Evolutionary conservation across 2,113 vertebrate species (phyloP).

Genomic region (Hassar affinis): DNA sequence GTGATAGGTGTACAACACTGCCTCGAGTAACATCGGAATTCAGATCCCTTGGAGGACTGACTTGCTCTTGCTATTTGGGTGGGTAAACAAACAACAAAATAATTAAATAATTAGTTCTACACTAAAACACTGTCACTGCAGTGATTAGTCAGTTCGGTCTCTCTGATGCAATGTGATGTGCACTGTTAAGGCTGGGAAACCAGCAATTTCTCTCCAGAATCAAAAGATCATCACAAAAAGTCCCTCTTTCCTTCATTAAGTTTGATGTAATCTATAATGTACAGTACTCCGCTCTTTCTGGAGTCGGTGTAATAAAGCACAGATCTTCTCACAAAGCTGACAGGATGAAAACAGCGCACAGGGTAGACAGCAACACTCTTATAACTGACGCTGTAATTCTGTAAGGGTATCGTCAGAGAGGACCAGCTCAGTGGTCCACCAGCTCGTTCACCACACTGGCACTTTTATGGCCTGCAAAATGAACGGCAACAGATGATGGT

Average conservation of each 20-base stretch:
- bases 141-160: not conserved
- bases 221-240: not conserved
- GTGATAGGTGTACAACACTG: no score
- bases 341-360: not conserved
- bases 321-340: not conserved
- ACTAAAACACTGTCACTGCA: not conserved
- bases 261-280: not conserved
- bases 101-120: not conserved
- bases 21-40: no score
- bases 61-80: no score
- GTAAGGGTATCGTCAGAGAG: not conserved
- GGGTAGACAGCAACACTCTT: not conserved
- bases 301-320: not conserved
- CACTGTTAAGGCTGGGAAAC: not conserved
- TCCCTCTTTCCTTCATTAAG: not conserved
- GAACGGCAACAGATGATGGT: slow-evolving; percentile 62
- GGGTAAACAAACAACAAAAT: no score
- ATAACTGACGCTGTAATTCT: not conserved
- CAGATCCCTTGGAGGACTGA: no score
- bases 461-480: slow-evolving; percentile 59
- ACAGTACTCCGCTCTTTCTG: not conserved
- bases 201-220: not conserved
- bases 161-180: not conserved
- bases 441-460: slow-evolving; percentile 24
- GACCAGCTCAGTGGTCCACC: not conserved